Conservation (phyloP, 2,888 invertebrate species). For the Eupithecia centaureata region DNA sequence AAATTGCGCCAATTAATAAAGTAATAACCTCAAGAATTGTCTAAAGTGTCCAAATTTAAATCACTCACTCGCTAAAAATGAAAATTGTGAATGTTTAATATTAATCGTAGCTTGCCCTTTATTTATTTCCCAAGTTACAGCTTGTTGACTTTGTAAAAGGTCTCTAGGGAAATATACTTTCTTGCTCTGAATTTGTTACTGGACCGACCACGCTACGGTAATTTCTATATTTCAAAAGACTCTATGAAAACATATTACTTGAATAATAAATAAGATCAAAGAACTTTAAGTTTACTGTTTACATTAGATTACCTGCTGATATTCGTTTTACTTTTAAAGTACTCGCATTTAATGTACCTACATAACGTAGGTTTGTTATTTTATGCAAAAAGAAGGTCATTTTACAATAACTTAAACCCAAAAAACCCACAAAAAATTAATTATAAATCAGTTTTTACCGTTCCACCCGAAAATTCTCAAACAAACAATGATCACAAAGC, state of each 20-base stretch:
- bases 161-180: slow-evolving; percentile 77
- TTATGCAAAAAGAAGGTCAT: too few species aligned
- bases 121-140: slow-evolving; percentile 80
- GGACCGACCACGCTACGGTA: slow-evolving; percentile 61
- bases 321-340: background rate
- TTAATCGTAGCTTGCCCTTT: slow-evolving; percentile 72
- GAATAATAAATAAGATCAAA: slow-evolving; percentile 40
- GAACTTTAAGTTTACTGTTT: slow-evolving; percentile 26
- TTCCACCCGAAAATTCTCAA: too few species aligned
- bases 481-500: too few species aligned
- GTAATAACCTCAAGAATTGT: background rate
- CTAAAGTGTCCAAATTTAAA: slow-evolving; percentile 18
- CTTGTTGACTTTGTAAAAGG: slow-evolving; percentile 80
- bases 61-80: slow-evolving; percentile 44
- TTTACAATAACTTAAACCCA: too few species aligned
- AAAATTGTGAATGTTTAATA: slow-evolving; percentile 62
- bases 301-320: background rate
- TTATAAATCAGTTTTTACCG: too few species aligned
- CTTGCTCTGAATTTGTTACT: slow-evolving; percentile 71
- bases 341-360: too few species aligned
- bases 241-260: slow-evolving; percentile 40
- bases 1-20: background rate
- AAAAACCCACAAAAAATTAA: too few species aligned
- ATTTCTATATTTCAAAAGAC: slow-evolving; percentile 48
- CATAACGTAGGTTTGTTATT: too few species aligned